Conservation (phyloP, 2,797 vertebrate genomes). For the Enteromius argenteus region DNA sequence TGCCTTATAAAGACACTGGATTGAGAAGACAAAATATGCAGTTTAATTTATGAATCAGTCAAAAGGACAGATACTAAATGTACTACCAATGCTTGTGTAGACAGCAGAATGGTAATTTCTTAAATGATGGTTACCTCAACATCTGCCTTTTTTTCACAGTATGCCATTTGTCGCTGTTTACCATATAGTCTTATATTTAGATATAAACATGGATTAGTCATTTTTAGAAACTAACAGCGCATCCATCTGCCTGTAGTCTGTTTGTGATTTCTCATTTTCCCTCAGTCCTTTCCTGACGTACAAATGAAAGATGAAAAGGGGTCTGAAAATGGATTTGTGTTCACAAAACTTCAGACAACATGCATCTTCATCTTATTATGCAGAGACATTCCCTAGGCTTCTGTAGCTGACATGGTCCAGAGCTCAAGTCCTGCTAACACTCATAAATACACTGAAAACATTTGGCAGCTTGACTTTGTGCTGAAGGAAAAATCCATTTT, state of each 20-base stretch:
- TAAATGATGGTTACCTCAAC: conserved; percentile 1
- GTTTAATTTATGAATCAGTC: conserved; percentile 70
- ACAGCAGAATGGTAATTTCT: conserved; percentile 1
- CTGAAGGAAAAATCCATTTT: not conserved
- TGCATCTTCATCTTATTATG: not conserved
- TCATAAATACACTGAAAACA: not conserved
- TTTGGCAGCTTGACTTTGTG: not conserved
- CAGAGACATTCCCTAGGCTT: not conserved
- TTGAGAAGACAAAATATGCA: conserved; percentile 61
- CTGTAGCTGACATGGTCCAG: not conserved
- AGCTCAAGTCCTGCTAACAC: not conserved
- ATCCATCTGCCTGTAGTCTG: not conserved
- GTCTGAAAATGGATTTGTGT: not conserved
- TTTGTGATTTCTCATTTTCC: conserved; percentile 5
- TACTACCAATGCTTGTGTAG: conserved; percentile 51
- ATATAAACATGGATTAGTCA: conserved; percentile 4
- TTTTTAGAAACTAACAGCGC: not conserved
- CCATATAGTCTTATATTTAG: not conserved
- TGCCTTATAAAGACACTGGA: conserved; percentile 77
- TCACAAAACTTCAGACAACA: not conserved
- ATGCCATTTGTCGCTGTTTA: not conserved
- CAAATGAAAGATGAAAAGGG: not conserved
- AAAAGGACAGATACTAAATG: conserved; percentile 62
- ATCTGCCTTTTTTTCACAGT: not conserved
- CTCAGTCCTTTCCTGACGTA: not conserved